Evolutionary conservation across 2,888 invertebrate genomes (phyloP).

Genomic region (Lathronympha strigana): DNA sequence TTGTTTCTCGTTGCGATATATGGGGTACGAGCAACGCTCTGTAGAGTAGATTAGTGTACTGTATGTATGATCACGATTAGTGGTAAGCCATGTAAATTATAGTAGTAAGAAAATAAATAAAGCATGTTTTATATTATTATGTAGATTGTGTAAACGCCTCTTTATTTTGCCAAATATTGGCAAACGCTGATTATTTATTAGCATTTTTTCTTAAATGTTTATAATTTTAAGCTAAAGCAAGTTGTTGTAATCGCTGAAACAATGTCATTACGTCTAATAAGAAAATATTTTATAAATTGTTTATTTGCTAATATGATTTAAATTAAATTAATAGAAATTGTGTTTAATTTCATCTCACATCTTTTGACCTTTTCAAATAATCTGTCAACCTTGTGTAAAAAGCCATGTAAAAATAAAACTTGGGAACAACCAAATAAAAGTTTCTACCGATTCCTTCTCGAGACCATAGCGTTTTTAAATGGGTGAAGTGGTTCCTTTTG

Average conservation of each 20-base stretch:
- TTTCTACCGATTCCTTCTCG: too few relatives aligned
- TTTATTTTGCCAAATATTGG: slow-evolving; percentile 71
- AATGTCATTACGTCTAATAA: slow-evolving; percentile 74
- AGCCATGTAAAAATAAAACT: too few relatives aligned
- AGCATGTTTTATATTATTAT: slow-evolving; percentile 84
- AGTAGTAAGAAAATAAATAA: slow-evolving; percentile 73
- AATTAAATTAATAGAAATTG: slow-evolving; percentile 59
- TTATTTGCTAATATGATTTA: slow-evolving; percentile 88
- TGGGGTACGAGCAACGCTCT: slow-evolving; percentile 60
- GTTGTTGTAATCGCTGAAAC: slow-evolving; percentile 74
- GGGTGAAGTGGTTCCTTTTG: too few relatives aligned
- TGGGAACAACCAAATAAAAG: too few relatives aligned
- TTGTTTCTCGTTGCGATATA: slow-evolving; percentile 55
- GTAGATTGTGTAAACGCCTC: slow-evolving; percentile 77
- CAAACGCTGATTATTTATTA: slow-evolving; percentile 82
- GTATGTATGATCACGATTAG: slow-evolving; percentile 73
- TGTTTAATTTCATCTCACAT: slow-evolving; percentile 54
- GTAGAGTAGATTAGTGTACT: slow-evolving; percentile 67
- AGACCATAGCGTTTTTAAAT: too few relatives aligned
- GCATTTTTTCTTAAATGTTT: slow-evolving; percentile 81
- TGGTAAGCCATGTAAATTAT: slow-evolving; percentile 77
- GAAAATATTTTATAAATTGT: slow-evolving; percentile 84
- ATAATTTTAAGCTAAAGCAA: slow-evolving; percentile 72
- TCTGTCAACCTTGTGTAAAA: not conserved
- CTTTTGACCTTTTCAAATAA: not conserved